Base-by-base conservation (phyloP, 2,888 invertebrate genomes). In the Epiblema foenella region DNA sequence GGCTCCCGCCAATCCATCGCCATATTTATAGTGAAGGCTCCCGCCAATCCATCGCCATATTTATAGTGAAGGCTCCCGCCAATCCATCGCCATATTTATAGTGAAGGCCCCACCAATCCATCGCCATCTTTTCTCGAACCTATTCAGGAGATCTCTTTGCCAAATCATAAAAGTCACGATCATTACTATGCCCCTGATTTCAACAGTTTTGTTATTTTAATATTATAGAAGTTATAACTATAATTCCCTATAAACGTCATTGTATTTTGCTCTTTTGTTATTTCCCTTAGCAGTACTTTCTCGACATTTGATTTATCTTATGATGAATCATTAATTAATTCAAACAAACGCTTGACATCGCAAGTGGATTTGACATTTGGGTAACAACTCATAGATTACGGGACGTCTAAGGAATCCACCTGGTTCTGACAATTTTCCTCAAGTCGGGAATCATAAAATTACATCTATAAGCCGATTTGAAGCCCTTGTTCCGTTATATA, bases 291-390 rank as follows among this genome's bases (percentile, higher is more conserved):
- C 52, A 20, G 33, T 57, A 33, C 58, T 59, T 54, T 42, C 57
- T 49, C 29, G 29, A 67, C 39, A 56, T 42, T 67, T 67, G 37
- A 67, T 71, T 57, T 57, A 62, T 66, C 29, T 37, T 52, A 33
- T 46, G 17, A 51, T 10, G 9, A 49, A 54, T 24, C 24, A 71
- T 71, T 71, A 66, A 71, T 71, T 67, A 57, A 67, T 67, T 58
- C 58, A 67, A 49, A 62, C 68, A 72, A 63, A 68, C 33, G 29
- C 71, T 70, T 60, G 70, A 66, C 70, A 29, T 56, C 24, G 24
- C 71, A 67, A 71, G 62, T 77, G 78, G 75, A 75, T 78, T 77
- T 80, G 78, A 78, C 78, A 78, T 80, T 77, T 74, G 72, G 76
- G 77, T 79, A 42, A 75, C 77, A 75, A 75, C 75, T 75, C 76